Percentiles rank a stretch among this genome's conserved stretches.
phyloP scores from a whole-genome alignment of 2,888 invertebrate species.

The Incurvaria masculella region DNA sequence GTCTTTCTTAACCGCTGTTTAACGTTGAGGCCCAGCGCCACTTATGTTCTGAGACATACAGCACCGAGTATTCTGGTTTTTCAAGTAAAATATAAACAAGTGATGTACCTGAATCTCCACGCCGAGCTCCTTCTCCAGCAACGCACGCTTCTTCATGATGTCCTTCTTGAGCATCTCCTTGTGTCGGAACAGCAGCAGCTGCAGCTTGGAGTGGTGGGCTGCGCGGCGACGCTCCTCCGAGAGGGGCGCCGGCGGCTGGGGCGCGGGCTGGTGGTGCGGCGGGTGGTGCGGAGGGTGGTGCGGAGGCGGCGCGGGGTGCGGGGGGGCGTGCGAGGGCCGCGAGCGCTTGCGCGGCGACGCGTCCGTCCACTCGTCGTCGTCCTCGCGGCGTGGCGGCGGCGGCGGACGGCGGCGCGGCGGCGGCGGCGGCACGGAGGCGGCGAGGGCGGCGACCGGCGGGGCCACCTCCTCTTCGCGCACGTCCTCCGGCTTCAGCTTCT shows the following conservation, averaged over 20 bases:
- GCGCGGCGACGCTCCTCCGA: slow-evolving; percentile 55
- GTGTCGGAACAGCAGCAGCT: slow-evolving; percentile 78
- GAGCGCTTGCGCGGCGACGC: slow-evolving; percentile 34
- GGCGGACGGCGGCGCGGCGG: slow-evolving; percentile 30
- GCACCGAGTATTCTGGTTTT: too few relatives aligned
- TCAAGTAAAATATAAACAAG: slow-evolving; percentile 5
- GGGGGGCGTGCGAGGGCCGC: slow-evolving; percentile 11
- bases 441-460: slow-evolving; percentile 16
- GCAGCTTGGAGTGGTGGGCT: slow-evolving; percentile 59
- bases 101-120: slow-evolving; percentile 76
- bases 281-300: slow-evolving; percentile 10
- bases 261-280: slow-evolving; percentile 14
- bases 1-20: too few relatives aligned
- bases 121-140: slow-evolving; percentile 86
- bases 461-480: slow-evolving; percentile 30
- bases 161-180: slow-evolving; percentile 92
- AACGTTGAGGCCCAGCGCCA: too few relatives aligned
- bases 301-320: slow-evolving; percentile 8
- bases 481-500: slow-evolving; percentile 66
- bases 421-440: slow-evolving; percentile 28
- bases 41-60: too few relatives aligned
- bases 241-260: slow-evolving; percentile 23
- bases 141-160: slow-evolving; percentile 84
- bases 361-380: slow-evolving; percentile 47
- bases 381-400: slow-evolving; percentile 27